These are phyloP conservation scores for Chaetodon trifascialis DNA, from an alignment of 2,113 vertebrate species.

Conservation along the genomic window DNA sequence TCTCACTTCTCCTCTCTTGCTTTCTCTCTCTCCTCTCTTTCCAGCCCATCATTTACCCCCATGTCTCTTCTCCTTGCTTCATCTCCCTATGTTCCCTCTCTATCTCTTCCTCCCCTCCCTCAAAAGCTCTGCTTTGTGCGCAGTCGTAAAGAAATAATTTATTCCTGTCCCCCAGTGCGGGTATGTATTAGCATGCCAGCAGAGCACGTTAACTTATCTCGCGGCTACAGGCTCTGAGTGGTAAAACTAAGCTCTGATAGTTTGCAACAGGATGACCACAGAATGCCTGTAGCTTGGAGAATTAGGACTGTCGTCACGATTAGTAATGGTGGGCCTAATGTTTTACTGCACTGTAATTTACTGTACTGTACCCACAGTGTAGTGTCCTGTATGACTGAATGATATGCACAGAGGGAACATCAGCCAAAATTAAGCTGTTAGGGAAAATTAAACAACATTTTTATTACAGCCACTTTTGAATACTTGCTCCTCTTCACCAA, in stretches of 20 bases:
- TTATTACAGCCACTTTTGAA: conserved; percentile 22
- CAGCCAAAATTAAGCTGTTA: conserved; percentile 44
- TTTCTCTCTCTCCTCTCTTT: conserved; percentile 21
- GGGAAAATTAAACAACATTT: conserved; percentile 33
- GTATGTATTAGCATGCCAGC: conserved; percentile 75
- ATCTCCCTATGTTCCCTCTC: conserved; percentile 45
- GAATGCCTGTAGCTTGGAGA: conserved; percentile 74
- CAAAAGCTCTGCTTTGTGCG: conserved; percentile 62
- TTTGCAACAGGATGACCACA: conserved; percentile 79
- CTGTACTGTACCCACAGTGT: conserved; percentile 39
- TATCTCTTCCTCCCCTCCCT: conserved; percentile 31
- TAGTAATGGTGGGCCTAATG: conserved; percentile 72
- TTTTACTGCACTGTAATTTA: conserved; percentile 70
- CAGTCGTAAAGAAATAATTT: conserved; percentile 80
- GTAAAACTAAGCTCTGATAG: conserved; percentile 80
- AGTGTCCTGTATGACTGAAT: conserved; percentile 35
- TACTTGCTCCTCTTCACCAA: conserved; percentile 17
- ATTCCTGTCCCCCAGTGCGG: conserved; percentile 66
- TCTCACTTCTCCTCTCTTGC: not conserved
- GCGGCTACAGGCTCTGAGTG: conserved; percentile 71
- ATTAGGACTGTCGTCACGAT: conserved; percentile 73
- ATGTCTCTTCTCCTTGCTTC: conserved; percentile 26
- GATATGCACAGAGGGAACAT: conserved; percentile 38
- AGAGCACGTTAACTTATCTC: conserved; percentile 82
- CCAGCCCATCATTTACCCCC: conserved; percentile 43